Percentiles rank a stretch among this genome's conserved stretches.
These are phyloP conservation scores for Andricus quercusramuli DNA, from an alignment of 2,888 invertebrate genomes.

Conservation along the genomic window DNA sequence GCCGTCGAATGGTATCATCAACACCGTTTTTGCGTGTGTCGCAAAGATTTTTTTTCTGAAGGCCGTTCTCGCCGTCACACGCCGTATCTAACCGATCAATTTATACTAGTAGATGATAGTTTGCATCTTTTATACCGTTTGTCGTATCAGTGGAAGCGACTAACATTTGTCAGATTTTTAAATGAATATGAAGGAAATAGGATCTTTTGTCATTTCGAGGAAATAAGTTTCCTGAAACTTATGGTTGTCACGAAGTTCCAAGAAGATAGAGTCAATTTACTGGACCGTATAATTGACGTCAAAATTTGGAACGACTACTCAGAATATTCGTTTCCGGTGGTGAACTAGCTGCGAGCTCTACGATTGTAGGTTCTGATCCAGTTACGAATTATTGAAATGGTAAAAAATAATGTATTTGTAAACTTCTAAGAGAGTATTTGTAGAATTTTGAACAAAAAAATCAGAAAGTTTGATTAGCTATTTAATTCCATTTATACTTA, in stretches of 20 bases:
- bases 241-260: neutral
- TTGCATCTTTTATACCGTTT: neutral
- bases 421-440: neutral
- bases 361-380: constrained; percentile 2
- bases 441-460: neutral
- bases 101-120: neutral
- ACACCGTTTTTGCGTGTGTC: neutral
- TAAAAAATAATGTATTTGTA: neutral
- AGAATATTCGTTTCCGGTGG: constrained; percentile 51
- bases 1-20: constrained; percentile 49
- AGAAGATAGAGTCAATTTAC: constrained; percentile 4
- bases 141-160: no score
- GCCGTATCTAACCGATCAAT: neutral
- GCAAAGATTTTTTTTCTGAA: neutral
- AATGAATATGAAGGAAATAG: neutral
- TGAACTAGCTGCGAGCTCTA: constrained; percentile 13
- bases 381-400: constrained; percentile 2
- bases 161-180: no score
- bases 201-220: neutral
- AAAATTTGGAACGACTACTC: constrained; percentile 49
- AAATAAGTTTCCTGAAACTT: neutral
- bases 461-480: no score
- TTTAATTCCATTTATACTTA: neutral
- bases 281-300: constrained; percentile 26
- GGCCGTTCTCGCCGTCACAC: neutral